Evolutionary conservation across 2,797 vertebrate genomes (phyloP).

Genomic region (Dipus sagitta): DNA sequence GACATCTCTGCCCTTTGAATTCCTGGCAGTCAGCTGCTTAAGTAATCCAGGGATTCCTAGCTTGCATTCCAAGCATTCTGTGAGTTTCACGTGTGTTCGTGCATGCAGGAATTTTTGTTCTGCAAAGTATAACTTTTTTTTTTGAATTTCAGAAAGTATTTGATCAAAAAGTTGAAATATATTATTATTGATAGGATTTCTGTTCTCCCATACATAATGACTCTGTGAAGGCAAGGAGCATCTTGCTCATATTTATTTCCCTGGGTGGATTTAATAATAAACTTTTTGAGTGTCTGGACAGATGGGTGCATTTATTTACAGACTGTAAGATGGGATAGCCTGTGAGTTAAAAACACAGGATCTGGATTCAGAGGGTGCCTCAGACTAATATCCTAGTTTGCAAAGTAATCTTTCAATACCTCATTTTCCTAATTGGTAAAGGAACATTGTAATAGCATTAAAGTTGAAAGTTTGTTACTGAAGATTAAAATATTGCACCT

Average conservation of each 20-base stretch:
- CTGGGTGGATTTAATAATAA: neutral
- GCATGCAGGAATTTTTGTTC: neutral
- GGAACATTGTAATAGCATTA: neutral
- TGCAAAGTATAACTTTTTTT: neutral
- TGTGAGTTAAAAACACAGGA: neutral
- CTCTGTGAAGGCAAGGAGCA: neutral
- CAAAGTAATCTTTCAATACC: neutral
- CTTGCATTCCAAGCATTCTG: neutral
- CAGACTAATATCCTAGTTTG: conserved; percentile 9
- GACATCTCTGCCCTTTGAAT: neutral
- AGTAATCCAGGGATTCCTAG: neutral
- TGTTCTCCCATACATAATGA: neutral
- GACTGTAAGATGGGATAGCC: neutral
- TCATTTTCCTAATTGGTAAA: neutral
- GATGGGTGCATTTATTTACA: neutral
- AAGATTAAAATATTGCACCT: neutral
- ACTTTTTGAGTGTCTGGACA: neutral
- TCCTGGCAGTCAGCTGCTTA: neutral
- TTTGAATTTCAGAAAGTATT: neutral
- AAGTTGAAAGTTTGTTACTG: neutral
- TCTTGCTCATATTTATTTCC: conserved; percentile 9
- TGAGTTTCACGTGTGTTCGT: neutral
- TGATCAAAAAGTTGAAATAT: neutral
- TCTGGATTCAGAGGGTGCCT: neutral
- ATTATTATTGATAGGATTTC: neutral